Evolutionary conservation across 1,140 invertebrate genomes (phyloP).

Genomic region (Pseudomyrmex flavicornis): DNA sequence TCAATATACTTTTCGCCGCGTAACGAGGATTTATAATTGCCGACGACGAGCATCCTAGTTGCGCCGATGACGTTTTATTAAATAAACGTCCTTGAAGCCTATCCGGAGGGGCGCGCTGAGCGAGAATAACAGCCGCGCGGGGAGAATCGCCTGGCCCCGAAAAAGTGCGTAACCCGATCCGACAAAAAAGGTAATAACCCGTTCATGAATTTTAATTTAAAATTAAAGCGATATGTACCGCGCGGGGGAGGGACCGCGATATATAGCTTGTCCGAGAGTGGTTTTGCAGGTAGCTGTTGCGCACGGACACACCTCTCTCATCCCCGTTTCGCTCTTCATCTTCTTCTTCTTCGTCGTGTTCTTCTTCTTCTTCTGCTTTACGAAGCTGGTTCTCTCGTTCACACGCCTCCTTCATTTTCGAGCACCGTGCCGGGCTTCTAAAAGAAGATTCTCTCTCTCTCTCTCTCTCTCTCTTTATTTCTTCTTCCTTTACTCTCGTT

Average conservation of each 20-base stretch:
- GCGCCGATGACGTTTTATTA: constrained; percentile 60
- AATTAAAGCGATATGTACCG: constrained; percentile 75
- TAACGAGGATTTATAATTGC: constrained; percentile 61
- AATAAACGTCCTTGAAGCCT: constrained; percentile 58
- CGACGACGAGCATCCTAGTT: constrained; percentile 32
- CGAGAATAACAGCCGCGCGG: constrained; percentile 40
- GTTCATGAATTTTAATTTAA: constrained; percentile 80
- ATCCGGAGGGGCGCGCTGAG: constrained; percentile 23
- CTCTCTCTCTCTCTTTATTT: constrained; percentile 3
- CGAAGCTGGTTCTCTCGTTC: constrained; percentile 68
- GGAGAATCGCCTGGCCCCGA: constrained; percentile 57
- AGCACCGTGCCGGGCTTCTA: constrained; percentile 56
- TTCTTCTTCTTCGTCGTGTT: constrained; percentile 51
- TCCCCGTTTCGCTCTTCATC: constrained; percentile 52
- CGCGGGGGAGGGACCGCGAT: constrained; percentile 74
- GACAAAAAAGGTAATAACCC: constrained; percentile 76
- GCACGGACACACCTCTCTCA: constrained; percentile 71
- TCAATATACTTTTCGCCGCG: constrained; percentile 45
- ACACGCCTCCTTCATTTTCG: constrained; percentile 71
- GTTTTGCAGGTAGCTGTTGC: constrained; percentile 75
- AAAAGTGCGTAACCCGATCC: constrained; percentile 70
- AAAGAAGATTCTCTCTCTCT: constrained; percentile 55
- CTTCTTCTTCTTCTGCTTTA: constrained; percentile 44
- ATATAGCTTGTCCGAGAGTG: constrained; percentile 72
- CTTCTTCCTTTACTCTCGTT: not conserved